Base-by-base conservation (phyloP, 2,797 vertebrate species). In the Limosa lapponica region DNA sequence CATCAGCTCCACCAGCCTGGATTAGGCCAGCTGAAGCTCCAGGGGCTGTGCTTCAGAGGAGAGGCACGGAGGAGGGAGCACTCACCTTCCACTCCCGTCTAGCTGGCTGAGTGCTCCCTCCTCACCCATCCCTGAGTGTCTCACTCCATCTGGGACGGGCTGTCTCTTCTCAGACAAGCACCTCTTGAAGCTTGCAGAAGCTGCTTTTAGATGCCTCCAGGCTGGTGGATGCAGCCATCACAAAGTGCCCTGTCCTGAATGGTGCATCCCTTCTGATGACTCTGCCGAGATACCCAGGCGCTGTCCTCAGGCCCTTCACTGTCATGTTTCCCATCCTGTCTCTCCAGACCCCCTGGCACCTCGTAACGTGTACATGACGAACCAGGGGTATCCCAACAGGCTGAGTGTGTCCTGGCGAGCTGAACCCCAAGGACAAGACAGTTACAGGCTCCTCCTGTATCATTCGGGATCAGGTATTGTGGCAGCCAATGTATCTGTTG, bases 391-490 rank as follows among this genome's bases (percentile, higher is more conserved):
- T 20, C 92, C 97, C 59, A 97, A 95, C 81, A 92, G 92, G 36
- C 96, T 98, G 82, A 81, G 43, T 0, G 89, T 10, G 0, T 97
- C 94, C 89, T 98, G 97, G 98, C 20, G 11, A 59, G 96, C 95
- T 0, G 95, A 95, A 5, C 74, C 94, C 8, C 93, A 97, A 3
- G 94, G 87, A 13, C 88, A 89, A 6, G 94, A 96, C 1, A 36
- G 95, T 20, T 97, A 98, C 92, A 96, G 79, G 85, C 97, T 98
- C 52, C 95, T 95, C n/a, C 90, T 98, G 23, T 97, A 94, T 49
- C 96, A 82, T 11, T 96, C 64, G 0, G 96, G 95, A 2, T 54
- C 64, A 11, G 92, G 87, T 46, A 2, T 5, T 6, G 30, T 87
- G 64, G 69, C 73, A 6, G 66, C 59, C 62, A 97, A 95, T 1